Evolutionary conservation across 1,140 invertebrate species (phyloP), one percentile per base, ranked within the genome.

Genomic region (Gerris buenoi): DNA sequence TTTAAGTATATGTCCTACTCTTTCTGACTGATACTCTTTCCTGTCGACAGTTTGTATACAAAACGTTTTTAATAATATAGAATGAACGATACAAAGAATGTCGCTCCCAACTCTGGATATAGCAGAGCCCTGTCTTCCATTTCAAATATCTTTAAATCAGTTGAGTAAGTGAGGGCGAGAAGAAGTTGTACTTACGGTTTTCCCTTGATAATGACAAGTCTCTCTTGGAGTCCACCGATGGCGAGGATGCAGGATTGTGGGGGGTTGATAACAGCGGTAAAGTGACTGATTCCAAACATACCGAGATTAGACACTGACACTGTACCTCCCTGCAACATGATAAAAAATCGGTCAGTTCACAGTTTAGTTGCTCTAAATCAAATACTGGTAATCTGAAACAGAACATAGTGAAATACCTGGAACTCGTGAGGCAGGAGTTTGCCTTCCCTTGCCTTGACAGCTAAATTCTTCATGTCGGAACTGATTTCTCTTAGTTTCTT

Each of bases 391-490:
- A n/a, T n/a, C n/a, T 56, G 46, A 56, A 56, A 56, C n/a, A n/a
- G n/a, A n/a, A n/a, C n/a, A n/a, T n/a, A n/a, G n/a, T n/a, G n/a
- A n/a, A n/a, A n/a, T n/a, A n/a, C 74, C 69, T 75, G 73, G 78
- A 95, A 99, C 79, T 99, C 97, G 33, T 96, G 88, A 1, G 97
- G 97, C 74, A 95, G 86, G 2, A 99, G 80, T 79, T 96, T 97
- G 63, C 93, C 93, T 27, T 93, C 91, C 71, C 93, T 86, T 0
- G 97, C 97, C 80, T 93, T 96, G 2, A 77, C 81, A 0, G 95
- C 96, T 66, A 99, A 79, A 67, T 81, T 79, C 76, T 92, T 91
- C 1, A 97, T 87, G 71, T 90, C 88, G 70, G 82, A 83, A 66
- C 89, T 93, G 69, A 99, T 98, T 73, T 91, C 84, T 57, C 88